These are phyloP conservation scores for Dipodomys merriami DNA, from an alignment of 2,113 vertebrate genomes.

Conservation along the genomic window DNA sequence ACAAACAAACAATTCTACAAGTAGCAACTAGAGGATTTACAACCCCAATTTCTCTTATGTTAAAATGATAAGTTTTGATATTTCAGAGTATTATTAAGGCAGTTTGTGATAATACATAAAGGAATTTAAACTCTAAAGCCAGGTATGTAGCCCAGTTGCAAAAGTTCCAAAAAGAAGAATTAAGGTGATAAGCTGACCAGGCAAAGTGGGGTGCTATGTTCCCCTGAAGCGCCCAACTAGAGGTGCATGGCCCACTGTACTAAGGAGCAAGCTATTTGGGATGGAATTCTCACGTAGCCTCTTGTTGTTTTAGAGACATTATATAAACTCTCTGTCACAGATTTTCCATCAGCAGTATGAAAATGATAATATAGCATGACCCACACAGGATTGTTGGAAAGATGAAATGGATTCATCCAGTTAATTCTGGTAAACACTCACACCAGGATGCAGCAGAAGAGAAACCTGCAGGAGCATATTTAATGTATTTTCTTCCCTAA, in stretches of 20 bases:
- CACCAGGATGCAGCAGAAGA: neutral
- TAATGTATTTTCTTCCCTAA: neutral
- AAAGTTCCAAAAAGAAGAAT: neutral
- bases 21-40: neutral
- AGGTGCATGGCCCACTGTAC: neutral
- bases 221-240: neutral
- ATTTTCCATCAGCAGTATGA: neutral
- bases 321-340: neutral
- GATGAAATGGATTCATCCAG: neutral
- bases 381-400: neutral
- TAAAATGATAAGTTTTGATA: slow-evolving; percentile 33
- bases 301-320: neutral
- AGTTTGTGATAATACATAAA: neutral
- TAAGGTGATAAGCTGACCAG: neutral
- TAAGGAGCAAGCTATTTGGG: neutral
- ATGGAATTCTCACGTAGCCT: neutral
- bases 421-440: neutral
- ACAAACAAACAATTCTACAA: slow-evolving; percentile 26
- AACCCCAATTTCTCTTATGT: neutral
- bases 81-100: neutral
- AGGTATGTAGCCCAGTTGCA: neutral
- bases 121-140: neutral
- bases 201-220: neutral
- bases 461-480: accelerated
- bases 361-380: neutral